Percentiles rank a stretch among this genome's conserved stretches.
Conservation (phyloP, 53 echinoderm and acorn worm species). For the Crossaster papposus region DNA sequence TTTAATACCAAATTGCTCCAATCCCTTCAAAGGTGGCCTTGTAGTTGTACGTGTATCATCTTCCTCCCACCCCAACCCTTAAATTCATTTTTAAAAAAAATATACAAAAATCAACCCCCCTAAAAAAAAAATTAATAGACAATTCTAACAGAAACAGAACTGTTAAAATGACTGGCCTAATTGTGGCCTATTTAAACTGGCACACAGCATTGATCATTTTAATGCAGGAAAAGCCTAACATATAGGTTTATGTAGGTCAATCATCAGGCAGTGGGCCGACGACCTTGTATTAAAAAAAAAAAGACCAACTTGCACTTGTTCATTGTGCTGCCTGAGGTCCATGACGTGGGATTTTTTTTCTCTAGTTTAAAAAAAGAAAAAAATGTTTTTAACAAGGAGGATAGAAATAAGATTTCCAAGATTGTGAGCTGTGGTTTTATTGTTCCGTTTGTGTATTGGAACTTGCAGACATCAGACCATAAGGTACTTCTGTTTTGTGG, state of each 20-base stretch:
- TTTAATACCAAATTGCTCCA: too few species aligned
- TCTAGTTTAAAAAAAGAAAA: too few species aligned
- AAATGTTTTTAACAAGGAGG: background rate
- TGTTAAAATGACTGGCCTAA: constrained; percentile 23
- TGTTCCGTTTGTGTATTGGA: too few species aligned
- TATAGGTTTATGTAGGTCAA: constrained; percentile 53
- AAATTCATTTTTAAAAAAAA: too few species aligned
- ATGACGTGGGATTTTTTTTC: constrained; percentile 35
- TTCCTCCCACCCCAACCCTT: too few species aligned
- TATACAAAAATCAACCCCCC: background rate
- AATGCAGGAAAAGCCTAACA: constrained; percentile 36
- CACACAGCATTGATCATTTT: constrained; percentile 31
- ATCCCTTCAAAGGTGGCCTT: too few species aligned
- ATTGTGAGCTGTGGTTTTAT: too few species aligned
- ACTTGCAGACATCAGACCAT: too few species aligned
- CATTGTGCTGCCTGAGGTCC: constrained; percentile 47
- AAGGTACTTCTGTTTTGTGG: too few species aligned
- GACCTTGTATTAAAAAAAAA: constrained; percentile 45
- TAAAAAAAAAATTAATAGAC: background rate
- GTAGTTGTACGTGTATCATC: too few species aligned
- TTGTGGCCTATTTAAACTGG: constrained; percentile 54
- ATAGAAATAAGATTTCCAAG: too few species aligned
- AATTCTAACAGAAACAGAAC: constrained; percentile 9
- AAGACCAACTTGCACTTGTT: constrained; percentile 56
- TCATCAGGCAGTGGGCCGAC: constrained; percentile 54